Conservation (phyloP, 2,113 vertebrate genomes). For the Leptosomus discolor region DNA sequence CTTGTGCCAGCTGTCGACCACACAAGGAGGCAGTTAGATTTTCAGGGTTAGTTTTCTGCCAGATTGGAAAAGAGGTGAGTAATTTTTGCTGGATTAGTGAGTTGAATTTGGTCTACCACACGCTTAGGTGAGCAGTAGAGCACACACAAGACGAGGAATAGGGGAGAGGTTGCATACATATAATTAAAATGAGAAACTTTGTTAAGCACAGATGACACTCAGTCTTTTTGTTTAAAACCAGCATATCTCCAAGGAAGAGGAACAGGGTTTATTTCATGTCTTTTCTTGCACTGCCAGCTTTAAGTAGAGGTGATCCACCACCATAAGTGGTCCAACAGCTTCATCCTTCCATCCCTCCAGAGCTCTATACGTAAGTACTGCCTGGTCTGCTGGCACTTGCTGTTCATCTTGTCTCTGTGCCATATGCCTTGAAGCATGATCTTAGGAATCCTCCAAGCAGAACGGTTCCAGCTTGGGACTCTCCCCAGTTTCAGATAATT, state of each 20-base stretch:
- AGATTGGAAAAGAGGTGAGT: background rate
- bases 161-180: background rate
- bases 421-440: background rate
- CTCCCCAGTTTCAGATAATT: background rate
- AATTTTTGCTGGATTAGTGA: background rate
- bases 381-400: background rate
- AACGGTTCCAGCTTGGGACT: background rate
- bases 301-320: background rate
- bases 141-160: background rate
- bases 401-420: background rate
- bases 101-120: background rate
- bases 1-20: background rate
- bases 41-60: background rate
- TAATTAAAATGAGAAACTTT: background rate
- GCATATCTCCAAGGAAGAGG: background rate
- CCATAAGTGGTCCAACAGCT: background rate
- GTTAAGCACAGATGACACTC: background rate
- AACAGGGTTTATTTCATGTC: background rate
- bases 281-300: background rate
- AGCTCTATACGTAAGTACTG: background rate
- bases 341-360: background rate
- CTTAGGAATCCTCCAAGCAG: background rate
- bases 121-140: background rate
- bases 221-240: background rate
- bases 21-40: background rate